Conservation (phyloP, 2,888 invertebrate species). For the Erpobdella octoculata region DNA sequence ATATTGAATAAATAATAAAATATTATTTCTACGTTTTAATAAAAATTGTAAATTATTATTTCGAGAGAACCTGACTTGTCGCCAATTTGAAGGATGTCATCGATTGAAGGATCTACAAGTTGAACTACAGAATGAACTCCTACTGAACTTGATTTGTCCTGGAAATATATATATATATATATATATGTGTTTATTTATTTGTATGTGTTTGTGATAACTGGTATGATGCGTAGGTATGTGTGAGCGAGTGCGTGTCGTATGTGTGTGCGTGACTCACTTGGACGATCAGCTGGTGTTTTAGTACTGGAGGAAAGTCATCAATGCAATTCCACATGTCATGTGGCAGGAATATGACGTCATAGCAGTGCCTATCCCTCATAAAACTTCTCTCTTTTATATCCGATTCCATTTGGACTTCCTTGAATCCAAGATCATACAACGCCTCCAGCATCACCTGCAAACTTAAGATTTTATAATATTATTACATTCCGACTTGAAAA, state of each 20-base stretch:
- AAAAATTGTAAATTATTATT: neutral
- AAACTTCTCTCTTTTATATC: slow-evolving; percentile 40
- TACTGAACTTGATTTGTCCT: slow-evolving; percentile 51
- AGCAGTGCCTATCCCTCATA: slow-evolving; percentile 44
- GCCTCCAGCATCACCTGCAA: slow-evolving; percentile 38
- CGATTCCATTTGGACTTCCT: slow-evolving; percentile 35
- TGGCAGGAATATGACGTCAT: slow-evolving; percentile 46
- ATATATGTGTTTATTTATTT: too few species aligned
- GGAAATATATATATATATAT: slow-evolving; percentile 9
- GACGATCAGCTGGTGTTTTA: slow-evolving; percentile 42
- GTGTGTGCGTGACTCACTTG: slow-evolving; percentile 42
- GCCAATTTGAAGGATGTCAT: slow-evolving; percentile 48
- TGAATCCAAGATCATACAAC: slow-evolving; percentile 42
- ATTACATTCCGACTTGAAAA: too few species aligned
- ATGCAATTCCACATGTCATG: slow-evolving; percentile 35
- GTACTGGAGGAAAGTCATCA: slow-evolving; percentile 41
- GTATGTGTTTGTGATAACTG: neutral
- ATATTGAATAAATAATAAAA: neutral
- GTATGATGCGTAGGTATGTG: slow-evolving; percentile 9
- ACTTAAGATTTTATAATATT: too few species aligned
- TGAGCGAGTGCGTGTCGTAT: slow-evolving; percentile 4
- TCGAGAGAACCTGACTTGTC: slow-evolving; percentile 34
- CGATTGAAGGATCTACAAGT: slow-evolving; percentile 44
- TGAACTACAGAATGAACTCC: slow-evolving; percentile 46
- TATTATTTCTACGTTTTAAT: neutral